Evolutionary conservation across 2,113 vertebrate species (phyloP), one percentile per base, ranked within the genome.

Genomic region (Arvicanthis niloticus): DNA sequence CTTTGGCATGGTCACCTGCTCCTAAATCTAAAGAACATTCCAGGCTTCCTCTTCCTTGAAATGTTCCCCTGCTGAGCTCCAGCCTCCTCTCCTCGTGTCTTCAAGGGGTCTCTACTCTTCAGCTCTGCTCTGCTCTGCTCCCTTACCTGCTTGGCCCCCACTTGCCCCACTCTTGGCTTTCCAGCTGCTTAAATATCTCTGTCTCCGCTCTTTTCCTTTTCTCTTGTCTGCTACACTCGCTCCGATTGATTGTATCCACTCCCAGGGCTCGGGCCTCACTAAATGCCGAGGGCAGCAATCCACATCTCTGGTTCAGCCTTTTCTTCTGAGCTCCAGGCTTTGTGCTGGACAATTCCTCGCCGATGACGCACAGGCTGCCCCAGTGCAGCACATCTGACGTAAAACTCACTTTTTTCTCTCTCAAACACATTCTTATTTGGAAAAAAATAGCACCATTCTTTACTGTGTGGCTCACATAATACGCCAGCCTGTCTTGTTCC

Each of bases 1-100:
- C 34, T 95, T 56, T 92, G 67, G 77, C 87, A 78, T 7, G 91
- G 88, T 96, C 68, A 94, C 94, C 85, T 91, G 72, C 62, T 89
- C 82, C 82, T 82, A 86, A 53, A 51, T 73, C 92, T 65, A 81
- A 65, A 6, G 11, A 37, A 29, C 45, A 37, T 26, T 72, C 37
- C 51, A 56, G 72, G 40, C 56, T 42, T 58, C 72, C 62, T 68
- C 84, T 84, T 67, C 48, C 84, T 76, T 40, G n/a, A 68, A n/a
- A 48, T 19, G 40, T 67, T 53, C 34, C 34, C 34, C 51, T 72
- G 67, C 45, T 91, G 70, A 58, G 56, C 8, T 19, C 22, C 9
- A 9, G 1, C 11, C 60, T 56, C 45, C 80, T 31, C 81, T 45
- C 81, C 40, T 48, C 40, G 29, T 42, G 22, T 53, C 70, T 37